Conservation (phyloP, 2,888 invertebrate genomes). For the Heliconius sara region DNA sequence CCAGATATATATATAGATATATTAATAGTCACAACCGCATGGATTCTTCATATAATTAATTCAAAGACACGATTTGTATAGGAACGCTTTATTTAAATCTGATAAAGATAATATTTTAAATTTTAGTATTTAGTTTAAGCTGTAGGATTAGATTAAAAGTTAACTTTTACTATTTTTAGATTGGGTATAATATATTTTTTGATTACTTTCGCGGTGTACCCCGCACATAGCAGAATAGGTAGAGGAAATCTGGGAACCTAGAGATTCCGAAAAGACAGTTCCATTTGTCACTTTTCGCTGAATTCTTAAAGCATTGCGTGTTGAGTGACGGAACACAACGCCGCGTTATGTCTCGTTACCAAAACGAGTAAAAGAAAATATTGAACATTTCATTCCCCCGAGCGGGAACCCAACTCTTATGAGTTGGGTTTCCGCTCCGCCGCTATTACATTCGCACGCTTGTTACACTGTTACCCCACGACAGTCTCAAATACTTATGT, state of each 20-base stretch:
- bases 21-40: not conserved
- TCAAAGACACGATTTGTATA: not conserved
- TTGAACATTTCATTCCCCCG: not conserved
- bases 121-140: not conserved
- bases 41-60: constrained; percentile 15
- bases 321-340: not conserved
- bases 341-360: not conserved
- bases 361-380: not conserved
- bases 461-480: no score
- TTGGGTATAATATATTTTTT: not conserved
- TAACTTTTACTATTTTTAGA: not conserved
- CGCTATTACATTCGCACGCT: no score
- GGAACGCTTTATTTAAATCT: not conserved
- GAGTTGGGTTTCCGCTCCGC: no score
- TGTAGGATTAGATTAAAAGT: no score
- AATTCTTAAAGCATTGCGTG: no score
- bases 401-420: not conserved
- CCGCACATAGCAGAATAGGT: not conserved
- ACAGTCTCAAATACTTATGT: no score
- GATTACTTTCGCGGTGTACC: not conserved
- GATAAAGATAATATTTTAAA: not conserved
- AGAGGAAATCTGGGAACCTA: no score
- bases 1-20: not conserved
- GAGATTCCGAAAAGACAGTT: not conserved
- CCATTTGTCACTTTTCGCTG: not conserved